These are phyloP conservation scores for Pogonognathellus flavescens DNA, from an alignment of 1,140 invertebrate genomes.

Conservation along the genomic window DNA sequence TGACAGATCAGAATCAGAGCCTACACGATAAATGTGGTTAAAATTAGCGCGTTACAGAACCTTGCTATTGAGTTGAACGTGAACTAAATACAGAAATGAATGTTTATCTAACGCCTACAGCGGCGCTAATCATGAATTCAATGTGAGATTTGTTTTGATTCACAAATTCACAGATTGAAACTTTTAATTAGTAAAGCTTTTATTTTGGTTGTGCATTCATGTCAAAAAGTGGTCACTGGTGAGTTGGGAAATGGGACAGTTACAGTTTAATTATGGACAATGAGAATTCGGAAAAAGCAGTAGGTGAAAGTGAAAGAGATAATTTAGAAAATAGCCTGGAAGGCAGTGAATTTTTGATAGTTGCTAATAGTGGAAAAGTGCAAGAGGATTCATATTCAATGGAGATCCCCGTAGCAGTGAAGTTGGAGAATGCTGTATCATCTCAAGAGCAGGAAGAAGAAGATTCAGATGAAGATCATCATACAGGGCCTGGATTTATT, in stretches of 20 bases:
- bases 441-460: neutral
- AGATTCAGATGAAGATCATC: neutral
- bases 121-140: neutral
- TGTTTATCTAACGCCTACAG: neutral
- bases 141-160: slow-evolving; percentile 5
- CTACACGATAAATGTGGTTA: neutral
- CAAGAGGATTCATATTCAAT: slow-evolving; percentile 23
- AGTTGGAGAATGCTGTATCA: neutral
- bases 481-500: slow-evolving; percentile 19
- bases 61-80: neutral
- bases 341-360: neutral
- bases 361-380: neutral
- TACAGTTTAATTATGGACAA: neutral
- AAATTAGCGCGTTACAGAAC: neutral
- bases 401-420: slow-evolving; percentile 27
- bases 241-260: too few relatives aligned
- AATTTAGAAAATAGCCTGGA: slow-evolving; percentile 6
- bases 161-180: neutral
- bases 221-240: neutral
- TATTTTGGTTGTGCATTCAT: neutral
- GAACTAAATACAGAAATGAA: neutral
- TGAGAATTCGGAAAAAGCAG: neutral
- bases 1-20: neutral
- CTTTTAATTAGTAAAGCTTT: neutral
- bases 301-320: neutral